Evolutionary conservation across 2,113 vertebrate genomes (phyloP), one percentile per base, ranked within the genome.

Genomic region (Asarcornis scutulata): DNA sequence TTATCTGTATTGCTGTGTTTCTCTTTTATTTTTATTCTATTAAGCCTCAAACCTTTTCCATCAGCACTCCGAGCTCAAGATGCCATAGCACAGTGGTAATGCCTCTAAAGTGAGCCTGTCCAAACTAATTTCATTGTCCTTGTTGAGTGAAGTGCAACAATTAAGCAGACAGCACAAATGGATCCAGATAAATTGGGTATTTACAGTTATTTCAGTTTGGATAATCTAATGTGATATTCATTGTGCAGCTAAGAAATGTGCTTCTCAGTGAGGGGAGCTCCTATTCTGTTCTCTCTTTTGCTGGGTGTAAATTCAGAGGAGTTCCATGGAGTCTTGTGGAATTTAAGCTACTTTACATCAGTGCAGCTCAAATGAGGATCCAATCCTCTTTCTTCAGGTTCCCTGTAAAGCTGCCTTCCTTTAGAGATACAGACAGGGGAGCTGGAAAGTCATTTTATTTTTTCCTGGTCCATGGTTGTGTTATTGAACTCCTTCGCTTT

Each of bases 171-270:
- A 78, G 75, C 71, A 80, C 21, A 92, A 95, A 92, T 40, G 16
- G 62, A 29, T 86, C 32, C 63, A 88, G 72, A 89, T 91, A 93
- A 73, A 95, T 88, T 0, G 1, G 71, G 60, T 91, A 93, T 96
- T 97, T 93, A 90, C 63, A 91, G 83, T 89, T 94, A 90, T 94
- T 95, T 95, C 52, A 60, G 59, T 95, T 94, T 95, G 60, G 63
- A 91, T 94, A 86, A 88, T 86, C 90, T 88, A 94, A 94, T 77
- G 59, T 88, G 79, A 86, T 91, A 67, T 76, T 88, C 76, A 71
- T 11, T 56, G 52, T 48, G 8, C 25, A 71, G n/a, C 59, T 88
- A 74, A 71, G 42, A 83, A 71, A 52, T 74, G 62, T 23, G 26
- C 11, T 95, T 89, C 42, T 31, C 15, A 27, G 27, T 38, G 59